Percentiles rank a stretch among this genome's conserved stretches.
phyloP scores from a whole-genome alignment of 1,140 invertebrate species.

The Hylaeus volcanicus region DNA sequence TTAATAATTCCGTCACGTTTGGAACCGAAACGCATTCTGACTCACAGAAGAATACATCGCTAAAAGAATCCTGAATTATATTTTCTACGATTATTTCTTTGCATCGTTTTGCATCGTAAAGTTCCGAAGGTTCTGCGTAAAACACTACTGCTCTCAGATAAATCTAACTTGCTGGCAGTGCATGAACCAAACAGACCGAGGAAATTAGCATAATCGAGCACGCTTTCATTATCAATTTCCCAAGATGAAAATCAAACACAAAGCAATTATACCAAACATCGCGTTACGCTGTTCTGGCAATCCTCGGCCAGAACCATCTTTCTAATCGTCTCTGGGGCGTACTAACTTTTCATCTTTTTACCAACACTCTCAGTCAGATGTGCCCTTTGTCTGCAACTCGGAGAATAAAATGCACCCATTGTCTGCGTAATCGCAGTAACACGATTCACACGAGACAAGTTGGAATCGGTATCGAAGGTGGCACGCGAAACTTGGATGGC shows the following conservation, averaged over 20 bases:
- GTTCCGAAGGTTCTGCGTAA: not conserved
- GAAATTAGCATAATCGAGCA: too few species aligned
- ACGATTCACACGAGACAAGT: conserved; percentile 32
- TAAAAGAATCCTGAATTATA: not conserved
- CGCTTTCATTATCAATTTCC: too few species aligned
- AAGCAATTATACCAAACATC: too few species aligned
- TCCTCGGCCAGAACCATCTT: not conserved
- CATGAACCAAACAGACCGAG: not conserved
- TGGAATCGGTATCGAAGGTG: conserved; percentile 30
- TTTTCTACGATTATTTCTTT: not conserved
- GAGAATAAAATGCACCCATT: not conserved
- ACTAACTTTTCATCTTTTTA: too few species aligned
- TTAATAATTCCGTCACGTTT: too few species aligned
- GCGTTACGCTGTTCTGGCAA: not conserved
- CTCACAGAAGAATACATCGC: too few species aligned
- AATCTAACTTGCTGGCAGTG: not conserved
- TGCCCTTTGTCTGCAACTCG: too few species aligned
- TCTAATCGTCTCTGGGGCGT: not conserved
- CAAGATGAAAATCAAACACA: too few species aligned
- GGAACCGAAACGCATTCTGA: too few species aligned
- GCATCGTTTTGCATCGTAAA: not conserved
- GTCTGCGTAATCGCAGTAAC: conserved; percentile 17
- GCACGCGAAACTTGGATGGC: conserved; percentile 2
- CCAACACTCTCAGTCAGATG: too few species aligned
- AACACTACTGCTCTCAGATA: not conserved